Conservation (phyloP, 2,888 invertebrate species). For the Eupithecia abbreviata region DNA sequence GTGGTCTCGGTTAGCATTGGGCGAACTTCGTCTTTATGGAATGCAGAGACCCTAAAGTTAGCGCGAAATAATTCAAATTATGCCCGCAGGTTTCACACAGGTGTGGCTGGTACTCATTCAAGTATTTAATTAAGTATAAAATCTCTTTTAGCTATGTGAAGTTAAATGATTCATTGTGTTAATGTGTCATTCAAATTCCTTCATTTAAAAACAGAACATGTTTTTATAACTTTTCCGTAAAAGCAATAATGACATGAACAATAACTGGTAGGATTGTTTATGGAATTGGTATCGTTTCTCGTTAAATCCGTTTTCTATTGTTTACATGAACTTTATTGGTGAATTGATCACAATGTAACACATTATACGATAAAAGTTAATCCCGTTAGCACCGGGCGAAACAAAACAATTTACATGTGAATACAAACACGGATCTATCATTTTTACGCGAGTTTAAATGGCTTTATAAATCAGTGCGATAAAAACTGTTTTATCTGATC, state of each 20-base stretch:
- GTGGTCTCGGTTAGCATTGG: not conserved
- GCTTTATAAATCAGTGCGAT: slow-evolving; percentile 68
- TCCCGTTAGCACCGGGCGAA: slow-evolving; percentile 48
- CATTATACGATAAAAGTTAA: slow-evolving; percentile 40
- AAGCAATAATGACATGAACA: slow-evolving; percentile 17
- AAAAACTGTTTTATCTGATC: slow-evolving; percentile 63
- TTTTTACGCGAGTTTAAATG: slow-evolving; percentile 69
- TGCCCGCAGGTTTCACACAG: slow-evolving; percentile 18
- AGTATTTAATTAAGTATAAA: not conserved
- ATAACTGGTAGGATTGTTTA: slow-evolving; percentile 19
- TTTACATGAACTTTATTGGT: slow-evolving; percentile 36
- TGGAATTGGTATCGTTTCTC: slow-evolving; percentile 23
- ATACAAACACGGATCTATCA: slow-evolving; percentile 60
- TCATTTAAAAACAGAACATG: not conserved
- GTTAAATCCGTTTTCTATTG: slow-evolving; percentile 31
- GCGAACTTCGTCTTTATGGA: slow-evolving; percentile 20
- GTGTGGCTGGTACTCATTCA: not conserved
- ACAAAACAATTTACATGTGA: slow-evolving; percentile 65
- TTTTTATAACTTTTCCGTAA: slow-evolving; percentile 9
- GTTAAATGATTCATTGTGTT: not conserved
- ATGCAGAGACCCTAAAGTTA: slow-evolving; percentile 26
- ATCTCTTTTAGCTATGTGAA: slow-evolving; percentile 1
- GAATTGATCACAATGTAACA: slow-evolving; percentile 42
- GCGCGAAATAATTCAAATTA: slow-evolving; percentile 33
- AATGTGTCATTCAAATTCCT: not conserved